Evolutionary conservation across 2,113 vertebrate genomes (phyloP).

Genomic region (Prinia subflava): DNA sequence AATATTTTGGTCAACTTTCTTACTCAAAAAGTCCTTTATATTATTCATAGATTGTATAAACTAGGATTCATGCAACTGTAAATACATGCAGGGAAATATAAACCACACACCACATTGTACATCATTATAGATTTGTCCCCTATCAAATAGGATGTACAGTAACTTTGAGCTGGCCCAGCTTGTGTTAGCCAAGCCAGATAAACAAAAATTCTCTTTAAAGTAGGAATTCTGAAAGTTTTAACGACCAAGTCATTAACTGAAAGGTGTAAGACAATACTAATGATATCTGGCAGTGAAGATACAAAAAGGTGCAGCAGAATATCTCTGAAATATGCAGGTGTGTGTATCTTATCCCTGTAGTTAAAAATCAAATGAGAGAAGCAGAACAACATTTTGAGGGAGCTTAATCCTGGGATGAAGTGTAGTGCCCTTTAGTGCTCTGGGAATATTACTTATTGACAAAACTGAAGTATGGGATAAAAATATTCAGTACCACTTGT

Average conservation of each 20-base stretch:
- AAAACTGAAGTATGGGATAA: not conserved
- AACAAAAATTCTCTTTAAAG: not conserved
- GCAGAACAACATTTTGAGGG: not conserved
- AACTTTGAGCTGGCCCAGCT: not conserved
- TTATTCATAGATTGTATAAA: not conserved
- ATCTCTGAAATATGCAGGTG: not conserved
- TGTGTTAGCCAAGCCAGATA: not conserved
- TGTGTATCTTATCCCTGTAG: not conserved
- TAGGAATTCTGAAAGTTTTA: not conserved
- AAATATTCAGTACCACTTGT: not conserved
- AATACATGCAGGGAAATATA: not conserved
- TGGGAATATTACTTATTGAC: not conserved
- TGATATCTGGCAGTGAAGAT: not conserved
- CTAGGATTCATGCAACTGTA: not conserved
- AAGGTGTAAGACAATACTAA: not conserved
- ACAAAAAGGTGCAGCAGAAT: not conserved
- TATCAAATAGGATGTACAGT: not conserved
- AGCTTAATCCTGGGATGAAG: not conserved
- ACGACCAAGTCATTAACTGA: not conserved
- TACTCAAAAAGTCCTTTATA: not conserved
- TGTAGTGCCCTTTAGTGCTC: not conserved
- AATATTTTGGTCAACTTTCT: not conserved
- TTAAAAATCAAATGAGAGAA: not conserved
- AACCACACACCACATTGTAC: not conserved
- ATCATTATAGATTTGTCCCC: not conserved